Conservation (phyloP, 2,888 invertebrate genomes). For the Eremobia ochroleuca region DNA sequence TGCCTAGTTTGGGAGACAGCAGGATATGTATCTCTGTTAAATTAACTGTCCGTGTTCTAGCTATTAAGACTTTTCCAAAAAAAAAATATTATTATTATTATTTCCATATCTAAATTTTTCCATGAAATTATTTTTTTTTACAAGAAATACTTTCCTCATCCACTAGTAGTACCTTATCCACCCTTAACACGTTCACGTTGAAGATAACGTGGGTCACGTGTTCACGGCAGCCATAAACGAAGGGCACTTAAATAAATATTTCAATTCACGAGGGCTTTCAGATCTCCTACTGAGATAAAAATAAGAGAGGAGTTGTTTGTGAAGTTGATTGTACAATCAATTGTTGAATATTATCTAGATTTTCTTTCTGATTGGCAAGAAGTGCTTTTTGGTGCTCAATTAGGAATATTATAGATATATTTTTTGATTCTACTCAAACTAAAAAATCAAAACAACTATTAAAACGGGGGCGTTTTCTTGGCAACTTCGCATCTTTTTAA, state of each 20-base stretch:
- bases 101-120: not conserved
- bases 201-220: constrained; percentile 71
- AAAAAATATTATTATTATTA: no score
- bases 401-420: not conserved
- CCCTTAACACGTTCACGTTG: constrained; percentile 42
- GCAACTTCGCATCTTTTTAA: not conserved
- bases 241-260: constrained; percentile 79
- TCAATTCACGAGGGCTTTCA: constrained; percentile 68
- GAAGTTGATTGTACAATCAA: not conserved
- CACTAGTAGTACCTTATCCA: constrained; percentile 13
- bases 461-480: not conserved
- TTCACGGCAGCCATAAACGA: constrained; percentile 75
- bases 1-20: no score
- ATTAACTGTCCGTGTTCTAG: no score
- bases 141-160: not conserved
- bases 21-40: no score
- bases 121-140: not conserved
- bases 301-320: not conserved
- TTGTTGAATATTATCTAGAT: not conserved
- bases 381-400: not conserved
- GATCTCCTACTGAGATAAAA: constrained; percentile 19
- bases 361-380: not conserved
- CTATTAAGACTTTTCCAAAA: no score
- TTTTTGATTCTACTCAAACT: not conserved
- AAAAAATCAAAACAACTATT: not conserved